A percentile compares a stretch with the other conserved stretches of the same genome.
phyloP scores from a whole-genome alignment of 2,888 invertebrate genomes.

The Metopia argyrocephala region DNA sequence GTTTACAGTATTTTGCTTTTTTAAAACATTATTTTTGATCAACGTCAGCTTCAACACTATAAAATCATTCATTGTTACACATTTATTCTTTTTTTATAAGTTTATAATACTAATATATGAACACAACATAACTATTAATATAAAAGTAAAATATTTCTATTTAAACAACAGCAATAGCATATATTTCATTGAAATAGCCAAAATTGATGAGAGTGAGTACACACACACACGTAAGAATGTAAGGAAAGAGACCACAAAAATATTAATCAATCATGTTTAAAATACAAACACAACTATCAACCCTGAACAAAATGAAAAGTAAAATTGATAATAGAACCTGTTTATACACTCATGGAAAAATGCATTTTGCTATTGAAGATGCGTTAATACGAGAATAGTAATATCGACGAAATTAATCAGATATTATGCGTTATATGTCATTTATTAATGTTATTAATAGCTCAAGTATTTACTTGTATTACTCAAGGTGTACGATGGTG shows the following conservation, averaged over 20 bases:
- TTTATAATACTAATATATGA: not conserved
- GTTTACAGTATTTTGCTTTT: constrained; percentile 23
- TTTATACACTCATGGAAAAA: no score
- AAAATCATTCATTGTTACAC: constrained; percentile 22
- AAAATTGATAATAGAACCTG: no score
- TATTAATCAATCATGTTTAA: not conserved
- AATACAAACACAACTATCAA: not conserved
- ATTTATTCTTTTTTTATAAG: not conserved
- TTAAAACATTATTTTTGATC: constrained; percentile 11
- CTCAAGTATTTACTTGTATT: no score
- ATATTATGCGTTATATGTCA: no score
- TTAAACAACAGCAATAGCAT: not conserved
- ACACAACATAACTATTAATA: constrained; percentile 23
- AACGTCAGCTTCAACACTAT: constrained; percentile 17
- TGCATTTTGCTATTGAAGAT: no score
- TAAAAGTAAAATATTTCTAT: constrained; percentile 23
- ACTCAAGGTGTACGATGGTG: no score
- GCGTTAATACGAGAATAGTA: no score
- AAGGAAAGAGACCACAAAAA: no score
- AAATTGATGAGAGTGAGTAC: not conserved
- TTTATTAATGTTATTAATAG: no score
- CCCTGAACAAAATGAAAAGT: not conserved
- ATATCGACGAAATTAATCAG: no score
- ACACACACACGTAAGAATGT: no score
- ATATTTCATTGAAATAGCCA: not conserved